A percentile compares a stretch with the other conserved stretches of the same genome.
These are phyloP conservation scores for Caenorhabditis auriculariae DNA, from an alignment of 2,888 invertebrate genomes.

Conservation along the genomic window DNA sequence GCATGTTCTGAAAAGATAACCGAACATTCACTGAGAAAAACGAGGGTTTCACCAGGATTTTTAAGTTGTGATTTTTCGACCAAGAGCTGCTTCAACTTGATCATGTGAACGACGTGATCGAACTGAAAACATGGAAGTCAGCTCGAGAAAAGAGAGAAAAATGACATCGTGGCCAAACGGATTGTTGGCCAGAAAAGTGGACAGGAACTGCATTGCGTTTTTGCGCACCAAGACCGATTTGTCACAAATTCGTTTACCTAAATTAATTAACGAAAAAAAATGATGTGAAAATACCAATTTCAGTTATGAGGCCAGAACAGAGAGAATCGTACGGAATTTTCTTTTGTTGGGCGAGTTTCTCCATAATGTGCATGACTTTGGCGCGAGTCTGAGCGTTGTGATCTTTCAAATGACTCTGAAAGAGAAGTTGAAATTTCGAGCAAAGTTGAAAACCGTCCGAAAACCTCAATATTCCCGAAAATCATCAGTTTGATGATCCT, in stretches of 20 bases:
- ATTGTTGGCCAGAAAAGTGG: conserved; percentile 78
- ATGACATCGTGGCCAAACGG: conserved; percentile 69
- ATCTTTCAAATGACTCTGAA: conserved; percentile 79
- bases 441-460: neutral
- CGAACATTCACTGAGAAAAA: too few species aligned
- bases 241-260: conserved; percentile 25
- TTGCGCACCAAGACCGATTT: conserved; percentile 77
- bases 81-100: neutral
- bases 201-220: conserved; percentile 78
- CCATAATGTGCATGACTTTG: conserved; percentile 79
- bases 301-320: conserved; percentile 16
- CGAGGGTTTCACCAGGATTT: too few species aligned
- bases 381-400: conserved; percentile 81
- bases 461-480: conserved; percentile 15
- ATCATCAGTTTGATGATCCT: conserved; percentile 9
- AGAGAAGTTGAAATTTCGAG: neutral
- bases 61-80: neutral
- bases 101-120: conserved; percentile 6
- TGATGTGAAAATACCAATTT: conserved; percentile 5
- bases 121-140: conserved; percentile 7
- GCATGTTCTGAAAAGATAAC: neutral
- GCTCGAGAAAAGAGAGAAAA: neutral
- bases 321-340: conserved; percentile 20
- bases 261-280: neutral
- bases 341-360: conserved; percentile 16